Evolutionary conservation across 1,140 invertebrate genomes (phyloP), one percentile per base, ranked within the genome.

Genomic region (Caenorhabditis elegans): DNA sequence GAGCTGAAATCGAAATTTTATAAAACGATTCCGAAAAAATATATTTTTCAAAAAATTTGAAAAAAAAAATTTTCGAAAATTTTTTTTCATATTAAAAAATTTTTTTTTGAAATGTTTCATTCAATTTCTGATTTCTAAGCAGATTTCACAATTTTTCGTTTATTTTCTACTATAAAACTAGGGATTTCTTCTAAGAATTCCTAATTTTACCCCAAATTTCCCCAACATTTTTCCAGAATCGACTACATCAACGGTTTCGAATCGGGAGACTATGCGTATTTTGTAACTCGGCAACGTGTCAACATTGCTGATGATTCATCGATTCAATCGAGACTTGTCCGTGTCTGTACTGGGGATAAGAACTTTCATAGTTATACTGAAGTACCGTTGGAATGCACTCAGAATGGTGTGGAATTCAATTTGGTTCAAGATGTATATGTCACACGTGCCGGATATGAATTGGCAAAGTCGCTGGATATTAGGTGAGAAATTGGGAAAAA

Each of bases 171-270:
- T n/a, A n/a, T n/a, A n/a, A n/a, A n/a, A n/a, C n/a, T n/a, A n/a
- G n/a, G n/a, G n/a, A n/a, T n/a, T n/a, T n/a, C n/a, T n/a, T n/a
- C n/a, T n/a, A n/a, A n/a, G n/a, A n/a, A n/a, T n/a, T n/a, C n/a
- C n/a, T n/a, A n/a, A n/a, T n/a, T n/a, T n/a, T n/a, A n/a, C n/a
- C n/a, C n/a, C n/a, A n/a, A n/a, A n/a, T n/a, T n/a, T n/a, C n/a
- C n/a, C n/a, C n/a, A n/a, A n/a, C n/a, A 8, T 43, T 19, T 49
- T 39, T 86, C 15, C 70, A 85, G 82, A 70, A 90, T 89, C 39
- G 87, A 89, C 51, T 89, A 89, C 77, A 80, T 90, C 24, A 84
- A 84, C 22, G 88, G 88, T 39, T 89, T 89, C 76, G 86, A 88
- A 76, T 55, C 82, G n/a, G 86, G 84, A 28, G 85, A 82, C 15